Evolutionary conservation across 2,888 invertebrate genomes (phyloP), one percentile per base, ranked within the genome.

Genomic region (Drosophila tanythrix): DNA sequence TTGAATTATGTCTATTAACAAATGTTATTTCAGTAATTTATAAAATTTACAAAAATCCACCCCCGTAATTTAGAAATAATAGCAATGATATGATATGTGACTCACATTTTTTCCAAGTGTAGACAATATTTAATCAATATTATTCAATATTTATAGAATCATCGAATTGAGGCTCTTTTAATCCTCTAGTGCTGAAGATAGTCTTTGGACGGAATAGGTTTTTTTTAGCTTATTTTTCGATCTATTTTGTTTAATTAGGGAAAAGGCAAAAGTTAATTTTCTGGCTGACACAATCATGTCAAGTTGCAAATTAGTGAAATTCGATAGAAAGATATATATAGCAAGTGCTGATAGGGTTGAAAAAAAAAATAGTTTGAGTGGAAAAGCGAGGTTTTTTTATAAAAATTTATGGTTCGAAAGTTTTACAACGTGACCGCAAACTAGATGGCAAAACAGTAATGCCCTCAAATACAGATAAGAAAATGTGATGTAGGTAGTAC

Each of bases 401-500:
- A n/a, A 4, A 40, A n/a, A n/a, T n/a, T n/a, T 5, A 15, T 15
- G 15, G 21, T 0, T 33, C 2, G 29, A 31, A 21, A 21, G 5
- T 2, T 21, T 38, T 10, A 18, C 15, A 15, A 25, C 5, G 1
- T 15, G 13, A 10, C 4, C 6, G 21, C 74, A 56, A 63, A 50
- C 13, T 1, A 3, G 0, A 11, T 46, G 29, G 18, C 21, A 48
- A 46, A 55, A 29, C 13, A 25, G 29, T 2, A 11, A 33, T 48
- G 40, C 63, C 46, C 35, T 13, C 1, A 11, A 40, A 25, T n/a
- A 21, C 21, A 56, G 52, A 57, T 79, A 76, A 82, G 67, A 72
- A 79, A 76, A 79, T 64, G 65, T 74, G 70, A 70, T 72, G 67
- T 70, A 76, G 74, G 60, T 66, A 70, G 70, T 59, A 58, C 71